Evolutionary conservation across 2,113 vertebrate species (phyloP).

Genomic region (Anolis carolinensis): DNA sequence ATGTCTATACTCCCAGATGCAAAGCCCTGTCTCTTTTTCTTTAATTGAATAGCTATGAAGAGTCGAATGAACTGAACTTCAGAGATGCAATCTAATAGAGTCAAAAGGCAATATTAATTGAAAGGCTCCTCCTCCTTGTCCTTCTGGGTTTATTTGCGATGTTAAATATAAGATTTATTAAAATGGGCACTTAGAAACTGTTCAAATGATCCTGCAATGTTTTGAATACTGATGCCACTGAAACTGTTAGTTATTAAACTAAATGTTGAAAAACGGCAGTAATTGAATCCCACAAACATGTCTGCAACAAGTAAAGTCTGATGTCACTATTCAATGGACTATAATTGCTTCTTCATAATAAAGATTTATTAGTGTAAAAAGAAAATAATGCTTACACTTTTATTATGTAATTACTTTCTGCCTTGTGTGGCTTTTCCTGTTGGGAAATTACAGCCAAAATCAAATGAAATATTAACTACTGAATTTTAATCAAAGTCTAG

Average conservation of each 20-base stretch:
- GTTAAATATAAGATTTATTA: neutral
- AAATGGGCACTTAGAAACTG: conserved; percentile 20
- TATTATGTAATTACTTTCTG: neutral
- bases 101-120: conserved; percentile 26
- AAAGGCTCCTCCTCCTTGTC: neutral
- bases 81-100: conserved; percentile 7
- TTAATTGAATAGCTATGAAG: conserved; percentile 14
- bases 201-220: neutral
- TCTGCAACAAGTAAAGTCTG: neutral
- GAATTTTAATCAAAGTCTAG: conserved; percentile 10
- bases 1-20: conserved; percentile 23
- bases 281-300: neutral
- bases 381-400: neutral
- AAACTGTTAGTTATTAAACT: neutral
- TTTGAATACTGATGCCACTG: neutral
- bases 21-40: conserved; percentile 25
- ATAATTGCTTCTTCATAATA: neutral
- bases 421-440: neutral
- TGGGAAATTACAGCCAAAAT: neutral
- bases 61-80: conserved; percentile 34
- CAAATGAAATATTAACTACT: neutral
- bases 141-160: neutral
- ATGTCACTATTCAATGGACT: conserved; percentile 8
- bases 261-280: conserved; percentile 31
- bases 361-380: neutral